phyloP scores from a whole-genome alignment of 2,888 invertebrate species.

The Chironomus tentans region DNA sequence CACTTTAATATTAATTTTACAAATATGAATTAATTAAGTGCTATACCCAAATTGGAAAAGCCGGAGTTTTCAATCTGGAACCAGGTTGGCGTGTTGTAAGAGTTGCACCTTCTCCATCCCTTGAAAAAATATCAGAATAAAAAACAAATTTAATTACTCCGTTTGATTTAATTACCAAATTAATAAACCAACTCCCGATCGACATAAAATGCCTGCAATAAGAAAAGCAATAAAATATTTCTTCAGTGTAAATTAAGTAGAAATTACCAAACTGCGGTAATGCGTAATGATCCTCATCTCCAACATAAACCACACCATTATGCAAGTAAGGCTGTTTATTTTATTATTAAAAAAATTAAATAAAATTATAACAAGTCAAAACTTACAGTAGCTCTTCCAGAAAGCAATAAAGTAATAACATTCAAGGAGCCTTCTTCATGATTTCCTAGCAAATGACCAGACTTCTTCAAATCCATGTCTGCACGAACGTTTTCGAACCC shows the following conservation, averaged over 20 bases:
- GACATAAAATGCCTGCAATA: slow-evolving; percentile 38
- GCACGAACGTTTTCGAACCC: slow-evolving; percentile 51
- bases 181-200: slow-evolving; percentile 59
- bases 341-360: too few species aligned
- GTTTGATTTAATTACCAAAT: slow-evolving; percentile 41
- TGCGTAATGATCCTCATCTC: slow-evolving; percentile 67
- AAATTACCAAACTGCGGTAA: slow-evolving; percentile 57
- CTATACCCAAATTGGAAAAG: slow-evolving; percentile 38
- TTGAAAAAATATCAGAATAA: not conserved
- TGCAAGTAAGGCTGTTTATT: slow-evolving; percentile 49
- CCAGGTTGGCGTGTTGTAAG: slow-evolving; percentile 48
- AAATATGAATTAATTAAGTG: not conserved
- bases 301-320: slow-evolving; percentile 67
- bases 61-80: slow-evolving; percentile 46
- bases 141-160: not conserved
- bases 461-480: slow-evolving; percentile 45
- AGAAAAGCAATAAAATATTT: not conserved
- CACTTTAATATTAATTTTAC: not conserved
- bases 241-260: too few species aligned
- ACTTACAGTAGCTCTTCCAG: slow-evolving; percentile 58
- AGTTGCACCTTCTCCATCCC: slow-evolving; percentile 14
- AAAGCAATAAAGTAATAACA: slow-evolving; percentile 60
- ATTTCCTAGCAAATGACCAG: slow-evolving; percentile 44
- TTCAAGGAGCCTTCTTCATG: slow-evolving; percentile 64
- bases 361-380: too few species aligned